Evolutionary conservation across 2,797 vertebrate species (phyloP).

Genomic region (Coreius guichenoti): DNA sequence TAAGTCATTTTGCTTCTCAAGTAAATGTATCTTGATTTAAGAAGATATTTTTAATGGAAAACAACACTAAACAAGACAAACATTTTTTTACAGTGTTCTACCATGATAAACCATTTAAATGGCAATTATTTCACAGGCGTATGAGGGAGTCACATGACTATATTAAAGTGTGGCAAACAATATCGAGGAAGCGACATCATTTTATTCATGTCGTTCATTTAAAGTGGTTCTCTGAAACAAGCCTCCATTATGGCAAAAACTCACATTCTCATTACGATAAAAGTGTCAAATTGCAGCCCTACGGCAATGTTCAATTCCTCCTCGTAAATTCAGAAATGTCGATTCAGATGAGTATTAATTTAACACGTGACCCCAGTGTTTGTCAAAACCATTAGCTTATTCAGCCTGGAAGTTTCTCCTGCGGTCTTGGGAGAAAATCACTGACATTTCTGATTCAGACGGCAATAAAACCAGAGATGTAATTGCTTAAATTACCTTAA

Average conservation of each 20-base stretch:
- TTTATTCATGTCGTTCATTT: slow-evolving; percentile 28
- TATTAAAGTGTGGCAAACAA: neutral
- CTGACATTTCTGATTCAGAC: slow-evolving; percentile 25
- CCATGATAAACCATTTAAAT: neutral
- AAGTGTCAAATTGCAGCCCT: slow-evolving; percentile 37
- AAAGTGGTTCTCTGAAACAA: neutral
- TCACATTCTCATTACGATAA: slow-evolving; percentile 27
- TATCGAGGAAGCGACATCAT: neutral
- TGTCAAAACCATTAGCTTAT: slow-evolving; percentile 13
- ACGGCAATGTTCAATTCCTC: neutral
- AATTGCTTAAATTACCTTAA: neutral
- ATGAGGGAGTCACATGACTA: neutral
- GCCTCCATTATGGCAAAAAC: slow-evolving; percentile 8
- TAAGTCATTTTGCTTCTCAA: no score
- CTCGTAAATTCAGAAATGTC: slow-evolving; percentile 13
- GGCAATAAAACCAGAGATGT: slow-evolving; percentile 3
- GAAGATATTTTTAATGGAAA: neutral
- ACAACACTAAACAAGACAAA: neutral
- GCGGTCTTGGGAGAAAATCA: slow-evolving; percentile 14
- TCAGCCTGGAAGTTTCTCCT: neutral
- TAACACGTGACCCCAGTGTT: neutral
- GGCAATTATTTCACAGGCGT: neutral
- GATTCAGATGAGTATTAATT: slow-evolving; percentile 36
- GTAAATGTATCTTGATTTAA: neutral
- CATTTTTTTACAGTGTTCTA: neutral